Base-by-base conservation (phyloP, 2,113 vertebrate genomes). In the Bubo blakistoni region DNA sequence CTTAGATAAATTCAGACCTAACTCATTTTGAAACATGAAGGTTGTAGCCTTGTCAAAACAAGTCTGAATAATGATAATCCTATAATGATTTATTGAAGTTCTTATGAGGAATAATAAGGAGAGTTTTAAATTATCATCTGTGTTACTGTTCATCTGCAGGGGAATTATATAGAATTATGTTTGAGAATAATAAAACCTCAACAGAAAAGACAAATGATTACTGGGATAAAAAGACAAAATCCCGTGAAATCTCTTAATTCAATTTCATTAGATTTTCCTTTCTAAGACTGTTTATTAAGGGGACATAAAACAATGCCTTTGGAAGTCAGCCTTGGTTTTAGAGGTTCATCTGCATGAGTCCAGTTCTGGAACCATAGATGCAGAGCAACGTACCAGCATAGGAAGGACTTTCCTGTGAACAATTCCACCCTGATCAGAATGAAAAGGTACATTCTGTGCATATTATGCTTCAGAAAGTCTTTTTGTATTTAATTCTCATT, bases 21-120 rank as follows among this genome's bases (percentile, higher is more conserved):
- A 81, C 62, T 93, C 61, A 82, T 94, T 97, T 93, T 82, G 88
- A 97, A 95, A 85, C 79, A 51, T 79, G 67, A 81, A 96, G 94
- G 93, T 95, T 96, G 91, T 94, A 95, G 94, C 90, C 93, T 94
- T 96, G 88, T 96, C 90, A 96, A 95, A 97, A 96, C 83, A 92
- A 95, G 52, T 40, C 8, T 25, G 71, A 96, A 94, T 92, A 95
- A 97, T 94, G 88, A 96, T 94, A 97, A 94, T 91, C 80, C 55
- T 72, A 19, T 86, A 91, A 88, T 90, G 83, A 97, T 96, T 97
- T 97, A 96, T 97, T 96, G 90, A 81, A 90, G 52, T 74, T 93
- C 81, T 95, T 95, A 96, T 79, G 24, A 72, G 52, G 81, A 96
- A 94, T 97, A 97, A 97, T 96, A 93, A 91, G 67, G 58, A 92